These are phyloP conservation scores for Nibea albiflora DNA, from an alignment of 2,113 vertebrate species.

Conservation along the genomic window DNA sequence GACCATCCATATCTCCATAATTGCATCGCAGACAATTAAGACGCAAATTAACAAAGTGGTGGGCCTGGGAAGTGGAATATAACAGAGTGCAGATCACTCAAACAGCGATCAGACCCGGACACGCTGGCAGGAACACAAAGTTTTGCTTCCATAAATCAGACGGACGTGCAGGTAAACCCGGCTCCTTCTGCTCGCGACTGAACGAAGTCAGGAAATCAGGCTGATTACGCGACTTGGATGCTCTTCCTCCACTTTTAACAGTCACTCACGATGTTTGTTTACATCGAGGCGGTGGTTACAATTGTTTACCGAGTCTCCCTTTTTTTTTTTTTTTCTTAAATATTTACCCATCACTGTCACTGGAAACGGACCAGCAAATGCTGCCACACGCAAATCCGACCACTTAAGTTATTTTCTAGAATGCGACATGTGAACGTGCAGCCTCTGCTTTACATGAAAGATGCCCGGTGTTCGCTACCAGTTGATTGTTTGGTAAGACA, in stretches of 20 bases:
- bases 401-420: slow-evolving; percentile 7
- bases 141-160: neutral
- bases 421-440: slow-evolving; percentile 8
- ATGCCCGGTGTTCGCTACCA: slow-evolving; percentile 61
- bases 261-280: neutral
- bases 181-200: neutral
- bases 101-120: neutral
- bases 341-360: neutral
- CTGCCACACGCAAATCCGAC: slow-evolving; percentile 1
- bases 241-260: neutral
- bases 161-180: neutral
- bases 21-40: slow-evolving; percentile 59
- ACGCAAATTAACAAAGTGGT: slow-evolving; percentile 57
- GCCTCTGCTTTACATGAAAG: slow-evolving; percentile 43
- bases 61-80: slow-evolving; percentile 45
- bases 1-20: slow-evolving; percentile 45
- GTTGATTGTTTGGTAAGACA: slow-evolving; percentile 76
- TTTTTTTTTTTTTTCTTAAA: too few species aligned
- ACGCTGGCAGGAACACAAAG: neutral
- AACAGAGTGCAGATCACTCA: slow-evolving; percentile 39
- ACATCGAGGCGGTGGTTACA: slow-evolving; percentile 1
- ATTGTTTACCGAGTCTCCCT: slow-evolving; percentile 13
- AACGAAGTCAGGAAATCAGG: neutral
- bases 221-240: neutral
- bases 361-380: neutral